Base-by-base conservation (phyloP, 2,888 invertebrate genomes). In the Eustalomyia histrio region DNA sequence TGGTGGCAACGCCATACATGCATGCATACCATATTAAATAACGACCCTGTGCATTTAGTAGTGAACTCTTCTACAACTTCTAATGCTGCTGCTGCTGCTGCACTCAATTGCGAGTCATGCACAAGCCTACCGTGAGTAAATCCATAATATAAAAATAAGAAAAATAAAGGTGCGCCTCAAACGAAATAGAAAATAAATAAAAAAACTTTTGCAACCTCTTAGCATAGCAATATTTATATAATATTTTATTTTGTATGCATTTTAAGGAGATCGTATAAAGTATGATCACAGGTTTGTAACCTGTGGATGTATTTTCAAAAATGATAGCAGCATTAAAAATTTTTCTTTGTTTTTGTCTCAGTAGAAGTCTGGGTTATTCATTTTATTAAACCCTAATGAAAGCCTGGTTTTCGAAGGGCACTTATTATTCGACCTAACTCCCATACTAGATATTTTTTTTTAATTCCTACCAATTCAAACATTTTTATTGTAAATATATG, bases 81-180 rank as follows among this genome's bases (percentile, higher is more conserved):
- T 6, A 29, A 6, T 29, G 7, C 4, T 29, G 29, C 29, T 29
- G 29, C 29, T 29, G 29, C 29, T 29, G 29, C 29, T 7, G 29
- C 29, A 17, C 17, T 39, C 50, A 50, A 61, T 53, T 24, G 12
- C 17, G 61, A 55, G 18, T 68, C 24, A 2, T 24, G 24, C 65
- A 67, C 47, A 55, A 47, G 18, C 35, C 50, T 39, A 29, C 24
- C 9, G 55, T 33, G 35, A 60, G 43, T 39, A 64, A 29, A 33
- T 52, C 39, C n/a, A 58, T 24, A 29, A 29, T 29, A 29, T 6
- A 29, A 29, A 76, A 69, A 52, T 55, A 68, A 75, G 47, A 57
- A 43, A 72, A 17, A 67, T 61, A 47, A 21, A 72, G 72, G 72
- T 72, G 78, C 24, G 71, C 52, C 71, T 58, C 17, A 71, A 53